Evolutionary conservation across 2,797 vertebrate genomes (phyloP), one percentile per base, ranked within the genome.

Genomic region (Bradypodion ventrale): DNA sequence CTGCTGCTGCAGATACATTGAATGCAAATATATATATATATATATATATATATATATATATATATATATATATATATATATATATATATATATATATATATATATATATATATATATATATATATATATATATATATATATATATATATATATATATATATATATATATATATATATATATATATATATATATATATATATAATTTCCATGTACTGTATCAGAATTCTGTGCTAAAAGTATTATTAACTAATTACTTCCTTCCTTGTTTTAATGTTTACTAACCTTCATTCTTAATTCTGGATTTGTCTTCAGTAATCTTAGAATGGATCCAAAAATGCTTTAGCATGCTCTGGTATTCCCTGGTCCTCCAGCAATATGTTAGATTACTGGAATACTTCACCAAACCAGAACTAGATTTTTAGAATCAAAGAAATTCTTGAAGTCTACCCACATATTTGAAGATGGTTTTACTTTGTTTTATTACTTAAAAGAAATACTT

Each of bases 271-370:
- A 62, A 21, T 72, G 81, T 81, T 77, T 44, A 70, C 32, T 52
- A 37, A 74, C 25, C 66, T 62, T 32, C 32, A 0, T 82, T 85
- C 66, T 59, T 56, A 88, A 82, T 37, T 32, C 80, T 19, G 65
- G 75, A 82, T 87, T 92, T 89, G 70, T 76, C 89, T 83, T 35
- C 13, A 74, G 0, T 81, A 3, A 8, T 85, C 75, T 75, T 49
- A 62, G 52, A 62, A 7, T 74, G n/a, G 5, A 1, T 4, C 63
- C 40, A 27, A 5, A 13, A 15, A 0, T 52, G 27, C 78, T 70
- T 89, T 6, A 65, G 5, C 1, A 40, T 27, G 19, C n/a, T 70
- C 7, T 73, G n/a, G 70, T n/a, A 40, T 76, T 3, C 32, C 32
- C 0, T 84, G 15, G 68, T 66, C 69, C 46, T n/a, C 42, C 32